Conservation (phyloP, 1,140 invertebrate species). For the Trypoxylus dichotomus region DNA sequence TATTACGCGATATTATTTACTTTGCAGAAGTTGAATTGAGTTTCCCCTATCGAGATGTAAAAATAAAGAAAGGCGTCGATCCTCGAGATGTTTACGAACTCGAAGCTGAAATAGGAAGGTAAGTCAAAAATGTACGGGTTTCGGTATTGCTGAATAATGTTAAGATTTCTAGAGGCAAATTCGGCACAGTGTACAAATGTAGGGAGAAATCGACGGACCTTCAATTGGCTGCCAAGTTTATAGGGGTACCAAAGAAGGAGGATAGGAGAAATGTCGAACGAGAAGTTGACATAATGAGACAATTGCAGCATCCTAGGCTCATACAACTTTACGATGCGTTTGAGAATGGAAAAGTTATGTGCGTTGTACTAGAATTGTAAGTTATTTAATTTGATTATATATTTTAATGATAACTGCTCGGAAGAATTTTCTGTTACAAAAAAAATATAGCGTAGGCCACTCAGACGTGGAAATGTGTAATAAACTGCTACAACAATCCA, state of each 20-base stretch:
- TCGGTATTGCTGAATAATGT: slow-evolving; percentile 31
- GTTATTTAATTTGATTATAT: slow-evolving; percentile 58
- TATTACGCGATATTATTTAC: slow-evolving; percentile 40
- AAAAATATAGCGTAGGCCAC: no score
- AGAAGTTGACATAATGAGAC: slow-evolving; percentile 96
- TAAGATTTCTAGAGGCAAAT: slow-evolving; percentile 82
- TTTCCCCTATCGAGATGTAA: slow-evolving; percentile 81
- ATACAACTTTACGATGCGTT: slow-evolving; percentile 97
- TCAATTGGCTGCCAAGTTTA: slow-evolving; percentile 90
- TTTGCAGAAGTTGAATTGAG: slow-evolving; percentile 80
- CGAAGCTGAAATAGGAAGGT: slow-evolving; percentile 78
- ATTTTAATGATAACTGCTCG: no score
- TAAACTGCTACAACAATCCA: no score
- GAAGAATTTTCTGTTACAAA: no score
- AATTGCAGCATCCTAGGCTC: slow-evolving; percentile 88
- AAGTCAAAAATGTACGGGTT: neutral
- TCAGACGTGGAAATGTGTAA: no score
- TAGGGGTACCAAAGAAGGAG: slow-evolving; percentile 80
- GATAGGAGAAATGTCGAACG: slow-evolving; percentile 89
- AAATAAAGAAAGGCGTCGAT: slow-evolving; percentile 72
- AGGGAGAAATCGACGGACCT: slow-evolving; percentile 79
- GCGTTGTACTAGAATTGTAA: slow-evolving; percentile 95
- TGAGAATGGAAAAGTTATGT: slow-evolving; percentile 89
- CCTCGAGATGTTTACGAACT: slow-evolving; percentile 81
- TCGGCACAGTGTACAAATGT: slow-evolving; percentile 94